Percentiles rank a stretch among this genome's conserved stretches.
Conservation (phyloP, 2,888 invertebrate species). For the Andrena dorsata region DNA sequence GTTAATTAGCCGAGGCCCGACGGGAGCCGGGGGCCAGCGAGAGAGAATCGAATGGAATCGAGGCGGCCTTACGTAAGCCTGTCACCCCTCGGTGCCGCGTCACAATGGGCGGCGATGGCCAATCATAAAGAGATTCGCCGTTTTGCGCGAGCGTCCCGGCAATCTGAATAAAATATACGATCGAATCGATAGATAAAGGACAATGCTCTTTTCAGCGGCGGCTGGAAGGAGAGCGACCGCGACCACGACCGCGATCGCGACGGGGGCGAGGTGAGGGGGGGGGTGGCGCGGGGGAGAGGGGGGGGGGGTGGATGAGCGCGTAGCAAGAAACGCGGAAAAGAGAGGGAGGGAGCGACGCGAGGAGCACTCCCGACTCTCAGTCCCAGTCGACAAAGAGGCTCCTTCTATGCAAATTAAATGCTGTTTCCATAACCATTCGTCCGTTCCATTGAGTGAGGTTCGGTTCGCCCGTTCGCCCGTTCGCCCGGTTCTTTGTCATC, state of each 20-base stretch:
- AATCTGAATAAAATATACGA: slow-evolving; percentile 85
- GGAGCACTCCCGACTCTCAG: slow-evolving; percentile 72
- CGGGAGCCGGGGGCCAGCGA: background rate
- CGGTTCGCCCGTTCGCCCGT: slow-evolving; percentile 79
- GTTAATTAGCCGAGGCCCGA: slow-evolving; percentile 43
- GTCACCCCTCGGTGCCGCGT: slow-evolving; percentile 61
- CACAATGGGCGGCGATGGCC: slow-evolving; percentile 80
- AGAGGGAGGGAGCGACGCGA: slow-evolving; percentile 60
- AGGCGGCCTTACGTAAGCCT: slow-evolving; percentile 57
- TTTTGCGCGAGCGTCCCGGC: slow-evolving; percentile 77
- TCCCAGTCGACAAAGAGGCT: slow-evolving; percentile 82
- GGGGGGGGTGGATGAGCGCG: slow-evolving; percentile 26
- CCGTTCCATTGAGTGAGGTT: slow-evolving; percentile 85
- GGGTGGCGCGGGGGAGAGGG: slow-evolving; percentile 18
- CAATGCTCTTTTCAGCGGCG: slow-evolving; percentile 84
- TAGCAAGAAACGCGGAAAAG: slow-evolving; percentile 57
- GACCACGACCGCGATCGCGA: slow-evolving; percentile 24
- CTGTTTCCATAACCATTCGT: slow-evolving; percentile 85
- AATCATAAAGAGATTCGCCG: slow-evolving; percentile 84
- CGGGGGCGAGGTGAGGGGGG: slow-evolving; percentile 15
- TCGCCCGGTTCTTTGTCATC: slow-evolving; percentile 84
- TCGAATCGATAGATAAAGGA: slow-evolving; percentile 85
- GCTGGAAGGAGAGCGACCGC: slow-evolving; percentile 68
- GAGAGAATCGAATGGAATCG: slow-evolving; percentile 47
- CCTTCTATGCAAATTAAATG: slow-evolving; percentile 85